Percentiles rank a stretch among this genome's conserved stretches.
These are phyloP conservation scores for Tholera decimalis DNA, from an alignment of 2,888 invertebrate species.

Conservation along the genomic window DNA sequence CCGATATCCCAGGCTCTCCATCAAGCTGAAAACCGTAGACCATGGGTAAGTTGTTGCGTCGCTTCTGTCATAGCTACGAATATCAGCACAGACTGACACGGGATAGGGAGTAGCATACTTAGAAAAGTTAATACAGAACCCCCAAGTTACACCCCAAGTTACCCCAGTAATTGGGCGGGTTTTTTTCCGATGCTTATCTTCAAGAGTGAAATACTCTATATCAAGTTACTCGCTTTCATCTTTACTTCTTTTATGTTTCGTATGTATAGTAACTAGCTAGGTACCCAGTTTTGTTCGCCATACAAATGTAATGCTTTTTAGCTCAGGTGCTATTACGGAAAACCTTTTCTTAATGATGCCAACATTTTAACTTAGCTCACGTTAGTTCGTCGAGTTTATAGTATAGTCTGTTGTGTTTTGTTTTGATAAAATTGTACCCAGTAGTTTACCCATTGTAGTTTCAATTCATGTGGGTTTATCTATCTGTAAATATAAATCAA, in stretches of 20 bases:
- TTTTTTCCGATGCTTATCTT: constrained; percentile 18
- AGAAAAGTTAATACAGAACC: too few species aligned
- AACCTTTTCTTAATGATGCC: constrained; percentile 28
- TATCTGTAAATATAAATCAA: too few species aligned
- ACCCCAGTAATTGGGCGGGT: too few species aligned
- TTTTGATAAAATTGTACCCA: neutral
- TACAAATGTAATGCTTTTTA: constrained; percentile 31
- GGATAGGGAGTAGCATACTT: too few species aligned
- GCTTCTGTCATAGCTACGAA: too few species aligned
- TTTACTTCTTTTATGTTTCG: constrained; percentile 14
- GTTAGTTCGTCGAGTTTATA: constrained; percentile 20
- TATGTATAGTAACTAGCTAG: constrained; percentile 10
- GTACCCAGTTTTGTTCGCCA: constrained; percentile 10
- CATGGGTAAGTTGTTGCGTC: too few species aligned
- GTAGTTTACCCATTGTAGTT: too few species aligned
- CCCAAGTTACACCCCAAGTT: too few species aligned
- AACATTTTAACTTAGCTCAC: constrained; percentile 7
- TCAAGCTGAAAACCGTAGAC: too few species aligned
- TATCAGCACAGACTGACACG: too few species aligned
- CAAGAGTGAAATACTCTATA: constrained; percentile 12
- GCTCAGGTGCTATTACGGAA: constrained; percentile 25
- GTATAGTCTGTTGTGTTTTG: constrained; percentile 6
- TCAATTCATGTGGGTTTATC: neutral
- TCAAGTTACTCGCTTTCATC: constrained; percentile 30
- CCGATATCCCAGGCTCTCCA: too few species aligned